Percentiles rank a stretch among this genome's conserved stretches.
phyloP scores from a whole-genome alignment of 2,113 vertebrate genomes.

The Hemibagrus wyckioides region DNA sequence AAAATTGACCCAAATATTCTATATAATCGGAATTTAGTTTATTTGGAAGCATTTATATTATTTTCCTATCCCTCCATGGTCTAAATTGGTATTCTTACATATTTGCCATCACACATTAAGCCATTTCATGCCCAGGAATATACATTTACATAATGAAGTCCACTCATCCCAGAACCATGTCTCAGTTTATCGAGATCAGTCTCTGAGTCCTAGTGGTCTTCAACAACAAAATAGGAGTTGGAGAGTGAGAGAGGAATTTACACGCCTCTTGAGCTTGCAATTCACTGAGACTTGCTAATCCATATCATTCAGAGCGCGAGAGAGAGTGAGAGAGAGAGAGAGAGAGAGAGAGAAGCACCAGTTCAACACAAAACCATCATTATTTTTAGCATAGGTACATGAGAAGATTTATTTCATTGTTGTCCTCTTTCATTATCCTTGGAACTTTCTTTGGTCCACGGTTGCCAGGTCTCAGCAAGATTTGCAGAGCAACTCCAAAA shows the following conservation, averaged over 20 bases:
- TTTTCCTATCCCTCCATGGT: not conserved
- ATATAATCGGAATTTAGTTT: no score
- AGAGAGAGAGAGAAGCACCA: not conserved
- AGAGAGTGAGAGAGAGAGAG: not conserved
- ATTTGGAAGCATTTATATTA: not conserved
- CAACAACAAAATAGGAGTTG: conserved; percentile 45
- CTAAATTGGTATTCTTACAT: not conserved
- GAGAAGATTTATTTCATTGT: not conserved
- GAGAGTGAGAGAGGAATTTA: conserved; percentile 34
- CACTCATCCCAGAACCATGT: not conserved
- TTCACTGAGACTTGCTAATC: not conserved
- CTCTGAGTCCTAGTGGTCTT: not conserved
- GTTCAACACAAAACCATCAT: not conserved
- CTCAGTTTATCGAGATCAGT: not conserved
- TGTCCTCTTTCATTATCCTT: not conserved
- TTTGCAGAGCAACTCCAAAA: not conserved
- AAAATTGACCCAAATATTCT: no score
- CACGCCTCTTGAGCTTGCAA: not conserved
- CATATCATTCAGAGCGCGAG: not conserved
- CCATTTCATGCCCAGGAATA: not conserved
- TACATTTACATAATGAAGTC: not conserved
- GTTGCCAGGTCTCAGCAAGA: not conserved
- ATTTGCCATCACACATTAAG: not conserved
- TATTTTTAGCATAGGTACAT: not conserved
- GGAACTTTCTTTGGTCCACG: not conserved